phyloP scores from a whole-genome alignment of 1,140 invertebrate species.

The Trachelipus rathkii region DNA sequence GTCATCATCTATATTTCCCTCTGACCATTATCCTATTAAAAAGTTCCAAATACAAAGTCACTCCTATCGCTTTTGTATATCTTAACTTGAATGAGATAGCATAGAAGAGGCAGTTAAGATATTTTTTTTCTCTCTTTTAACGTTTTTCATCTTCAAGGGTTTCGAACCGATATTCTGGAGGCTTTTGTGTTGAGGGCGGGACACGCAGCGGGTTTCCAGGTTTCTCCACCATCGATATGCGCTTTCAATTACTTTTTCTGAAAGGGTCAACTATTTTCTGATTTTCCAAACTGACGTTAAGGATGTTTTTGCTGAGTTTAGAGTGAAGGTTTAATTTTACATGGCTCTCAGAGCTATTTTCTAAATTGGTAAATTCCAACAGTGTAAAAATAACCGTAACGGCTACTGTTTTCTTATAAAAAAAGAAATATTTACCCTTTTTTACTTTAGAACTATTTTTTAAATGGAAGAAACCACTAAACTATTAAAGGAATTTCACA shows the following conservation, averaged over 20 bases:
- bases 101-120: too few relatives aligned
- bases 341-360: not conserved
- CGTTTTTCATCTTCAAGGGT: constrained; percentile 4
- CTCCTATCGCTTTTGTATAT: not conserved
- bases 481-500: not conserved
- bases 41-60: not conserved
- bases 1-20: constrained; percentile 8
- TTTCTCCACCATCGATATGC: not conserved
- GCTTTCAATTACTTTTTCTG: constrained; percentile 1
- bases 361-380: constrained; percentile 13
- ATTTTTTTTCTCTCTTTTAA: not conserved
- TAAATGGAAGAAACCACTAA: not conserved
- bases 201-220: not conserved
- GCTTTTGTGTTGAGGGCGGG: not conserved
- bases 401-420: not conserved
- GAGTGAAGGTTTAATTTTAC: not conserved
- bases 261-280: constrained; percentile 12
- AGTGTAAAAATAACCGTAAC: constrained; percentile 1
- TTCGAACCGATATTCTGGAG: not conserved
- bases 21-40: not conserved
- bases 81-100: not conserved
- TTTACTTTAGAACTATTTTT: not conserved
- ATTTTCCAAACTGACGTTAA: not conserved
- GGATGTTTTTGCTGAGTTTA: constrained; percentile 6
- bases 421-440: not conserved